phyloP scores from a whole-genome alignment of 2,797 vertebrate genomes.

The Synaphobranchus kaupii region DNA sequence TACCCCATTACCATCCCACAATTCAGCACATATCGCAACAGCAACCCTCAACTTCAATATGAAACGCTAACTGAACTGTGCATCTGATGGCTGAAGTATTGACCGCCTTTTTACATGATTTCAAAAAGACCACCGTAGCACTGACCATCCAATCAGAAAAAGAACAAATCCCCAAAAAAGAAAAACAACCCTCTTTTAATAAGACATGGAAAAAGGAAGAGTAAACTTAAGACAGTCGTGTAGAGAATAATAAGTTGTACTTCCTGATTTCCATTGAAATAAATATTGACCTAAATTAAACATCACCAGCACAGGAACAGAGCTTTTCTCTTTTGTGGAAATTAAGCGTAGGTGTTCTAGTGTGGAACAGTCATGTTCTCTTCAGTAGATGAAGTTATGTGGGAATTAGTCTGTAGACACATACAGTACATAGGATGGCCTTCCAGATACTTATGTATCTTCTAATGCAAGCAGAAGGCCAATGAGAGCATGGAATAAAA shows the following conservation, averaged over 20 bases:
- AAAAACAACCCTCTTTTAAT: not conserved
- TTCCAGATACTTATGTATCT: not conserved
- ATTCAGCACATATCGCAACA: not conserved
- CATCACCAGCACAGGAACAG: not conserved
- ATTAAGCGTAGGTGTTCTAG: not conserved
- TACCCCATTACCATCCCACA: not conserved
- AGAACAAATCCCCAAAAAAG: not conserved
- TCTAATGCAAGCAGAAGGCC: not conserved
- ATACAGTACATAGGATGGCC: no score
- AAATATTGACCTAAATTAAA: not conserved
- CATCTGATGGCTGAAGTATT: no score
- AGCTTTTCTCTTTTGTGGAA: not conserved
- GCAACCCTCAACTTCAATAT: no score
- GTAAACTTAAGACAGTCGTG: not conserved
- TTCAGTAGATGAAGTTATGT: not conserved
- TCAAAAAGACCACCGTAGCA: no score
- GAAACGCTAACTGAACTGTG: no score
- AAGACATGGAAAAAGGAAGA: not conserved
- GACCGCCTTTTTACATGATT: no score
- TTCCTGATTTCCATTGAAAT: not conserved
- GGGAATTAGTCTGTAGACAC: not conserved
- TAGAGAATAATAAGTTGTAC: not conserved
- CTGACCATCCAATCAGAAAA: no score
- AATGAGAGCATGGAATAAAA: not conserved
- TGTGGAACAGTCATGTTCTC: not conserved